Conservation (phyloP, 1,140 invertebrate genomes). For the Pygmarrhopalites habei region DNA sequence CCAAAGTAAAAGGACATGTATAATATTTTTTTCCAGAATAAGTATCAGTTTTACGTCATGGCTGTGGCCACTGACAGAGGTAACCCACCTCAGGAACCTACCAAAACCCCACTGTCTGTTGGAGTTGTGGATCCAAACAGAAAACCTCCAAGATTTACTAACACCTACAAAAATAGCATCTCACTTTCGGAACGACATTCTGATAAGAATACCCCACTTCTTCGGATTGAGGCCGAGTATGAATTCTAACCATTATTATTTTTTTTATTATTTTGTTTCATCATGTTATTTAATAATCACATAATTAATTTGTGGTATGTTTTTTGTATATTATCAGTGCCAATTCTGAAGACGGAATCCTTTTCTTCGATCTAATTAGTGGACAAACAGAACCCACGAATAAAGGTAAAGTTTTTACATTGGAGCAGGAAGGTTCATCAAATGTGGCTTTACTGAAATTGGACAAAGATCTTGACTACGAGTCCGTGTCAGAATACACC, state of each 20-base stretch:
- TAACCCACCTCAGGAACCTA: slow-evolving; percentile 50
- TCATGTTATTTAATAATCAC: neutral
- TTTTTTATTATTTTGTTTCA: too few relatives aligned
- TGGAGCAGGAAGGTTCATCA: slow-evolving; percentile 53
- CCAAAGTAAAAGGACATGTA: too few relatives aligned
- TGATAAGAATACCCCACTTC: slow-evolving; percentile 59
- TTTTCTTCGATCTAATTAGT: slow-evolving; percentile 68
- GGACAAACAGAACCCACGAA: slow-evolving; percentile 77
- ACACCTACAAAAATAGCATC: slow-evolving; percentile 45
- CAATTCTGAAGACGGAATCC: slow-evolving; percentile 59
- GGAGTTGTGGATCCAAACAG: slow-evolving; percentile 78
- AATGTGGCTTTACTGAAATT: slow-evolving; percentile 65
- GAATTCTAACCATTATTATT: slow-evolving; percentile 4
- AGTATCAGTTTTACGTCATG: slow-evolving; percentile 59
- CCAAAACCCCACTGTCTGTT: slow-evolving; percentile 66
- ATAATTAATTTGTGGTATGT: neutral
- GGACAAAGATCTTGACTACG: slow-evolving; percentile 68
- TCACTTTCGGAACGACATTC: too few relatives aligned
- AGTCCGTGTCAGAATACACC: slow-evolving; percentile 70
- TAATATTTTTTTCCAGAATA: slow-evolving; percentile 50
- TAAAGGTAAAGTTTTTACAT: slow-evolving; percentile 63
- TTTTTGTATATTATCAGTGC: slow-evolving; percentile 49
- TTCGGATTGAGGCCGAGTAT: slow-evolving; percentile 35
- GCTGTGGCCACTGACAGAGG: slow-evolving; percentile 72
- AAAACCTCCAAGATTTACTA: slow-evolving; percentile 72